phyloP scores from a whole-genome alignment of 2,113 vertebrate species.

The Rhipidura dahli region DNA sequence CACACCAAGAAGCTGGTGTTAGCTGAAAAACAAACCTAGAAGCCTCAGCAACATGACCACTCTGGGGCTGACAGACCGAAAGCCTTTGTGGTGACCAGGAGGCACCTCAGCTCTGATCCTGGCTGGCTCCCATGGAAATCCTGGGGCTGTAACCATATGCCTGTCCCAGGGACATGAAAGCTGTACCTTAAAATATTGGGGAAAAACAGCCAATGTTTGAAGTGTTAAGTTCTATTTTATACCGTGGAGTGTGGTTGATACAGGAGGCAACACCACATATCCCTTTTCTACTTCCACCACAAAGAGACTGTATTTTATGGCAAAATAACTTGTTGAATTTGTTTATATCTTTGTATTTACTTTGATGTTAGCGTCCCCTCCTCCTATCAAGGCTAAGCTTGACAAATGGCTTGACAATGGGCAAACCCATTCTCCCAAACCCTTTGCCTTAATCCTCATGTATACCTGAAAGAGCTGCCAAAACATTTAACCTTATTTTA shows the following conservation, averaged over 20 bases:
- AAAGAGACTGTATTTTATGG: not conserved
- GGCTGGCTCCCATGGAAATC: not conserved
- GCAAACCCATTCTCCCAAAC: not conserved
- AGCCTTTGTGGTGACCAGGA: accelerated
- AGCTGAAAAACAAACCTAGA: not conserved
- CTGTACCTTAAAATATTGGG: not conserved
- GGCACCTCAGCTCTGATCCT: not conserved
- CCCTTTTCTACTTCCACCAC: not conserved
- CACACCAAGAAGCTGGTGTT: not conserved
- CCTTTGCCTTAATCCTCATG: not conserved
- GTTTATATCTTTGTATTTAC: not conserved
- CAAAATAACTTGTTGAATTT: not conserved
- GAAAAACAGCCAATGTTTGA: not conserved
- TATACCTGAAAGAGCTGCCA: not conserved
- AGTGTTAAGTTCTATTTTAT: not conserved
- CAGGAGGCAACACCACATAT: not conserved
- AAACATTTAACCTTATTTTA: slow-evolving; percentile 52
- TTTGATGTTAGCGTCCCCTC: not conserved
- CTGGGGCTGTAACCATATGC: not conserved
- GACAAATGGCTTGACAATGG: not conserved
- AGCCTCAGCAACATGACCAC: not conserved
- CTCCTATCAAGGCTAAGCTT: not conserved
- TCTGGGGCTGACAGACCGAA: not conserved
- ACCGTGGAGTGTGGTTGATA: not conserved
- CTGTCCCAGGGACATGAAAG: not conserved